Conservation (phyloP, 2,797 vertebrate genomes). For the Sebastes cheni region DNA sequence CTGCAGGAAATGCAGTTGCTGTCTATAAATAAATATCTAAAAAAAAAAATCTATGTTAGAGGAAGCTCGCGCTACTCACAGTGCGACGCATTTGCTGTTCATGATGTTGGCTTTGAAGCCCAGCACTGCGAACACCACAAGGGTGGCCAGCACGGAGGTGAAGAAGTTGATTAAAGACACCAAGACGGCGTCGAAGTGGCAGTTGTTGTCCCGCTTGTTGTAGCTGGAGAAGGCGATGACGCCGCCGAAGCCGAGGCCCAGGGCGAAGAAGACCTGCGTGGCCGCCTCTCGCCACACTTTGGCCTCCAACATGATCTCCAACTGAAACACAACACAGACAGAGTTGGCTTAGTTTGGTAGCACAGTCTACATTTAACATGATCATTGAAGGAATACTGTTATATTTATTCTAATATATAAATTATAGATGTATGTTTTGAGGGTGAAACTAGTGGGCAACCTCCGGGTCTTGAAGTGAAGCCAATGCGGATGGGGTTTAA, state of each 20-base stretch:
- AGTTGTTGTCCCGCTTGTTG: slow-evolving; percentile 99
- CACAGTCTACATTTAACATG: background rate
- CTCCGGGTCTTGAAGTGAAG: too few relatives aligned
- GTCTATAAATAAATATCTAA: background rate
- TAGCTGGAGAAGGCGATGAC: slow-evolving; percentile 99
- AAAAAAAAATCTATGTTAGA: too few relatives aligned
- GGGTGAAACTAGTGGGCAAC: background rate
- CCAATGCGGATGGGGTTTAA: too few relatives aligned
- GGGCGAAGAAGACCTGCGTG: slow-evolving; percentile 97
- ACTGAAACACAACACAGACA: slow-evolving; percentile 71
- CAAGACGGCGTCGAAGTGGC: slow-evolving; percentile 97
- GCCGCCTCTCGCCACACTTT: slow-evolving; percentile 98
- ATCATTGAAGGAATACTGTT: rapidly evolving
- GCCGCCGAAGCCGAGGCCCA: slow-evolving; percentile 96
- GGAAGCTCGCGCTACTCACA: slow-evolving; percentile 69
- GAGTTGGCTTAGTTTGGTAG: background rate
- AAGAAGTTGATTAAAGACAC: slow-evolving; percentile 99
- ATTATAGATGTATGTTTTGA: background rate
- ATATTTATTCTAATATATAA: background rate
- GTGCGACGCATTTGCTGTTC: slow-evolving; percentile 88
- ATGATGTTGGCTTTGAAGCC: slow-evolving; percentile 98
- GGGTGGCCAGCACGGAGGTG: slow-evolving; percentile 95
- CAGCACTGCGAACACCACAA: slow-evolving; percentile 97
- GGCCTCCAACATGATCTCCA: slow-evolving; percentile 96
- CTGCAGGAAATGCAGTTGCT: background rate